Percentiles rank a stretch among this genome's conserved stretches.
Conservation (phyloP, 1,140 invertebrate genomes). For the Choristoneura fumiferana region DNA sequence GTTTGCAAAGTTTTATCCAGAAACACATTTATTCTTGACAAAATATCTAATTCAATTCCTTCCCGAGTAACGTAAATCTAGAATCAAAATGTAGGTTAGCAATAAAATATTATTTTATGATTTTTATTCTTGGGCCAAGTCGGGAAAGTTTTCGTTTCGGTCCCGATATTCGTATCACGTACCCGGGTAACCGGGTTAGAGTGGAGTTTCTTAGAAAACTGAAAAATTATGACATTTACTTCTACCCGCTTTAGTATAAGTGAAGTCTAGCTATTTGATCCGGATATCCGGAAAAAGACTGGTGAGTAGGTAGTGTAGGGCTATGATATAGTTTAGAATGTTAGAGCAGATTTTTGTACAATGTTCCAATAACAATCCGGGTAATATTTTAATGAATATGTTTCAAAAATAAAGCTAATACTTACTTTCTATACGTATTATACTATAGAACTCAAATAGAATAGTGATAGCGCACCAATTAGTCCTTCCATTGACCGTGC, state of each 20-base stretch:
- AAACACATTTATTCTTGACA: too few species aligned
- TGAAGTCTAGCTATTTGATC: slow-evolving; percentile 2
- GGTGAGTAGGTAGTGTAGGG: too few species aligned
- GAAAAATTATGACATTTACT: slow-evolving; percentile 18
- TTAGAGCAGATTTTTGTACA: too few species aligned
- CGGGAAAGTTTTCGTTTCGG: slow-evolving; percentile 8
- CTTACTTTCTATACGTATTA: too few species aligned
- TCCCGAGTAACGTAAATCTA: background rate
- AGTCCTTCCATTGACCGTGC: too few species aligned
- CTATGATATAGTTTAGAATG: too few species aligned
- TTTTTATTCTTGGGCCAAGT: slow-evolving; percentile 1
- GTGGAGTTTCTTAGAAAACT: slow-evolving; percentile 3
- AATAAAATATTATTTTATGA: slow-evolving; percentile 16
- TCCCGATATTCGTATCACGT: slow-evolving; percentile 1
- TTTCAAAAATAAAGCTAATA: too few species aligned
- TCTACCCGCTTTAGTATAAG: background rate
- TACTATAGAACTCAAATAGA: too few species aligned
- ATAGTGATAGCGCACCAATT: too few species aligned
- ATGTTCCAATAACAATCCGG: too few species aligned
- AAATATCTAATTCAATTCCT: background rate
- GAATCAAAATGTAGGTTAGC: background rate
- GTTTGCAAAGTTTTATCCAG: too few species aligned
- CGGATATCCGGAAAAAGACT: background rate
- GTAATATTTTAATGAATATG: too few species aligned
- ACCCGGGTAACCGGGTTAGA: background rate